Evolutionary conservation across 2,888 invertebrate genomes (phyloP).

Genomic region (Gymnoscelis rufifasciata): DNA sequence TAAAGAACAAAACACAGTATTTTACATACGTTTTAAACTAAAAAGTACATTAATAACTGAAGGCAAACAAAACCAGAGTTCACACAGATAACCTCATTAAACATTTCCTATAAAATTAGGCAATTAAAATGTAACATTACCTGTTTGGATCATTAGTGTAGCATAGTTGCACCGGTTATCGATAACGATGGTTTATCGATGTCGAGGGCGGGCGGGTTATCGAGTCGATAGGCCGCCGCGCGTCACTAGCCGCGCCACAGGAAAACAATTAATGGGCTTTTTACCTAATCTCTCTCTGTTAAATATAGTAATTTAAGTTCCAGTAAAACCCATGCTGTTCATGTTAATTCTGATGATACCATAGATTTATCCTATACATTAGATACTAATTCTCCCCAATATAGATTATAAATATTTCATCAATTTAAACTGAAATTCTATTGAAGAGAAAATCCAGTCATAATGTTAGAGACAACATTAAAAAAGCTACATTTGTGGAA

Average conservation of each 20-base stretch:
- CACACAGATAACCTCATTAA: constrained; percentile 17
- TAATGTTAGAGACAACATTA: too few relatives aligned
- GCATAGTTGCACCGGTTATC: constrained; percentile 51
- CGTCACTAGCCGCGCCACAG: constrained; percentile 46
- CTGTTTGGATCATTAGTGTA: constrained; percentile 20
- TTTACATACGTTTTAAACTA: too few relatives aligned
- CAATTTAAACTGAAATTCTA: too few relatives aligned
- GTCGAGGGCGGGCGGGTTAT: constrained; percentile 52
- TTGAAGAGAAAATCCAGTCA: too few relatives aligned
- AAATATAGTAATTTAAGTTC: too few relatives aligned
- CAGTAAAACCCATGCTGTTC: too few relatives aligned
- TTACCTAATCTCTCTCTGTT: background rate
- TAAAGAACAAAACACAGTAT: too few relatives aligned
- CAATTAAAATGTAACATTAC: constrained; percentile 9
- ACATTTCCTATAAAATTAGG: constrained; percentile 13
- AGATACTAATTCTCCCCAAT: too few relatives aligned
- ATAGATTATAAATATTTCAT: too few relatives aligned
- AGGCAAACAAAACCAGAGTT: background rate
- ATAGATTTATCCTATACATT: too few relatives aligned
- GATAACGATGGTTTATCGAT: constrained; percentile 48
- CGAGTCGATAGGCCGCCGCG: constrained; percentile 50
- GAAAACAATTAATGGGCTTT: constrained; percentile 13
- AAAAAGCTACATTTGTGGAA: too few relatives aligned
- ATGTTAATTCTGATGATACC: too few relatives aligned
- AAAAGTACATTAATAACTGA: background rate